phyloP scores from a whole-genome alignment of 2,797 vertebrate genomes.

The Malacoctenus gilli region DNA sequence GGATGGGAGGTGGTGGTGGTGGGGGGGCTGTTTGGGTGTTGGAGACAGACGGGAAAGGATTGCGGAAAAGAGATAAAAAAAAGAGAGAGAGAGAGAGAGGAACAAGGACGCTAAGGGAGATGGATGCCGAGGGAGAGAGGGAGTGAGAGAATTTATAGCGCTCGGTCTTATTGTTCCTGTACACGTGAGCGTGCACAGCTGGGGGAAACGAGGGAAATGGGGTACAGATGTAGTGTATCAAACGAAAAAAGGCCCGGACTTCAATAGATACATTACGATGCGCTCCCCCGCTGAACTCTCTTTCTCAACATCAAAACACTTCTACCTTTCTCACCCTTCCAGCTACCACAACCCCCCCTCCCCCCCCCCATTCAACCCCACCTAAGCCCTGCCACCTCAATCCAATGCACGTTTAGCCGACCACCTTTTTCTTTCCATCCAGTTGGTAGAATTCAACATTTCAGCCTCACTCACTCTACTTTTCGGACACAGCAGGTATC shows the following conservation, averaged over 20 bases:
- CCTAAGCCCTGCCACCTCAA: constrained; percentile 1
- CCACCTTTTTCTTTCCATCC: constrained; percentile 24
- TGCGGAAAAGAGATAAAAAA: constrained; percentile 30
- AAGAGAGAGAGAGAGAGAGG: constrained; percentile 29
- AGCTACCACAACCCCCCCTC: constrained; percentile 53
- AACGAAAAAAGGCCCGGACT: constrained; percentile 71
- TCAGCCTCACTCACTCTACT: constrained; percentile 54
- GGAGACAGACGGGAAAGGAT: constrained; percentile 28
- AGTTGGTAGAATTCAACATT: constrained; percentile 26
- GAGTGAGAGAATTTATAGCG: constrained; percentile 69
- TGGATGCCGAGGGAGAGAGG: constrained; percentile 47
- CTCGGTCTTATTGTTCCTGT: constrained; percentile 73
- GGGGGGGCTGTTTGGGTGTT: constrained; percentile 22
- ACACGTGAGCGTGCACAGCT: constrained; percentile 77
- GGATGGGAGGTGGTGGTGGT: too few species aligned
- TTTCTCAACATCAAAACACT: constrained; percentile 69
- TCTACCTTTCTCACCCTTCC: constrained; percentile 72
- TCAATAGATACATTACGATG: constrained; percentile 77
- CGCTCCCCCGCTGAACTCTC: constrained; percentile 68
- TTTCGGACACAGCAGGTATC: constrained; percentile 71
- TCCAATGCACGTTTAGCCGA: constrained; percentile 43
- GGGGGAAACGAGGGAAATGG: constrained; percentile 74
- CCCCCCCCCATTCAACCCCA: constrained; percentile 1
- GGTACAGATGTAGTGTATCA: constrained; percentile 79
- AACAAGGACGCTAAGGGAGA: constrained; percentile 52